Evolutionary conservation across 1,140 invertebrate genomes (phyloP), one percentile per base, ranked within the genome.

Genomic region (Drosophila oshimai): DNA sequence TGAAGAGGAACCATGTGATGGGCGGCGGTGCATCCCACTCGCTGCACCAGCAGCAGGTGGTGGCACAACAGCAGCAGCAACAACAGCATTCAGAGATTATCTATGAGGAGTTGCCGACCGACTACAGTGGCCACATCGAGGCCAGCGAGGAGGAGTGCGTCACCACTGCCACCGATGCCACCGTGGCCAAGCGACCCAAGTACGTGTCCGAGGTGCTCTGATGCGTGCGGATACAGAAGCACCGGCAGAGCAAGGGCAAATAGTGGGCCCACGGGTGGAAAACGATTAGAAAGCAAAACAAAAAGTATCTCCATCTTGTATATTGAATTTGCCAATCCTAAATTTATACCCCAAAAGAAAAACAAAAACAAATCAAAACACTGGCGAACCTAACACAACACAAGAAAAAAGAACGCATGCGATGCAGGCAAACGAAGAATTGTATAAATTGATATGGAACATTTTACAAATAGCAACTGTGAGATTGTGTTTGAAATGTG

Each of bases 201-300:
- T 90, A 90, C 47, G 81, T 89, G 20, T 89, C 87, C 20, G 89
- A 90, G 49, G 89, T 90, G 62, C 89, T 90, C 84, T 90, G 89
- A 90, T 90, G 80, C 77, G 89, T 90, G 72, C 78, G 84, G 36
- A 88, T 88, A 34, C 81, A 81, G 69, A 80, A 80, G 53, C 80
- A 79, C 50, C 65, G 74, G 60, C 70, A 70, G 33, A 78, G 58
- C 49, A 84, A 84, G 81, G 74, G 70, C 69, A 79, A 86, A 84
- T 84, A 78, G 60, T 74, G 46, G 50, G 62, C 46, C 37, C 71
- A 57, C 17, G 29, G 39, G 50, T 42, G 55, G 26, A 42, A 42
- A 60, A 12, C 46, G 45, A 39, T 55, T 46, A 64, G 53, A 53
- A 55, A 55, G 61, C 37, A 74, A 78, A 72, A 84, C 51, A 58